These are phyloP conservation scores for Anticlea derivata DNA, from an alignment of 2,888 invertebrate genomes.

Conservation along the genomic window DNA sequence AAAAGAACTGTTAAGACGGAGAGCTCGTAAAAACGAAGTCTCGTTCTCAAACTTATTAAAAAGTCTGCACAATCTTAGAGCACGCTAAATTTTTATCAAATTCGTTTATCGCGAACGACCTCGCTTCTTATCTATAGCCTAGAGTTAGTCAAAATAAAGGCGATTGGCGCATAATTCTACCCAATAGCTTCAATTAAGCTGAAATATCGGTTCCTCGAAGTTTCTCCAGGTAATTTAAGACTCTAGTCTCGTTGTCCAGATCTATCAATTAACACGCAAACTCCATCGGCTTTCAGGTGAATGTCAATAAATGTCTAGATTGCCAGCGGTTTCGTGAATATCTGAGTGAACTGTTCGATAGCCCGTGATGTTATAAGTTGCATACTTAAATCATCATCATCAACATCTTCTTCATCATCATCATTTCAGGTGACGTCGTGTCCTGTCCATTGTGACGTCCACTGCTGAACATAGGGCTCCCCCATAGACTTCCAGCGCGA, in stretches of 20 bases:
- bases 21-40: conserved; percentile 76
- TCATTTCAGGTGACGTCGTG: too few relatives aligned
- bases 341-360: conserved; percentile 42
- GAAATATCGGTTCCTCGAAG: conserved; percentile 29
- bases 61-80: conserved; percentile 66
- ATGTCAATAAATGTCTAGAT: conserved; percentile 70
- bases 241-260: conserved; percentile 56
- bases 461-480: too few relatives aligned
- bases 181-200: conserved; percentile 1
- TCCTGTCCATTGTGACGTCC: too few relatives aligned
- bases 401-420: too few relatives aligned
- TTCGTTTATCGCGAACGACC: conserved; percentile 55
- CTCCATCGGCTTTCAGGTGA: conserved; percentile 69
- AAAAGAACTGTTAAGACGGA: conserved; percentile 76
- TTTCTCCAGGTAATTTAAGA: conserved; percentile 43
- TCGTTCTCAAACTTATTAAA: conserved; percentile 79
- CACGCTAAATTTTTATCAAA: conserved; percentile 66
- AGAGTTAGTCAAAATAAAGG: conserved; percentile 30
- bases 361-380: too few relatives aligned
- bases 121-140: conserved; percentile 47
- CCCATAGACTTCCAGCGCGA: too few relatives aligned
- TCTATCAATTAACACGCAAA: conserved; percentile 74
- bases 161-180: conserved; percentile 30
- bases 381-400: too few relatives aligned
- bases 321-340: conserved; percentile 43